Evolutionary conservation across 1,140 invertebrate species (phyloP).

Genomic region (Cydia amplana): DNA sequence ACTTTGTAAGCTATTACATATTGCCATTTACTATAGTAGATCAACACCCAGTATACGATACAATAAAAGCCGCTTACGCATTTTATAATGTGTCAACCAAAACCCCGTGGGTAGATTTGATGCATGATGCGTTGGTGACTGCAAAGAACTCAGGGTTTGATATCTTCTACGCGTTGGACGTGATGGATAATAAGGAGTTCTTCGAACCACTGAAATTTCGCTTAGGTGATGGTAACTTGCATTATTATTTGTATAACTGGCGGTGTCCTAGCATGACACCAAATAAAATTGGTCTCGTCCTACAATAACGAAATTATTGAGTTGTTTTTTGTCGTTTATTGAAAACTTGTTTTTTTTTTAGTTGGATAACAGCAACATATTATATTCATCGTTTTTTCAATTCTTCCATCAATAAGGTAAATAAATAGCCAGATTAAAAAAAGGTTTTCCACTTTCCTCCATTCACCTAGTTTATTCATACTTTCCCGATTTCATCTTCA

Average conservation of each 20-base stretch:
- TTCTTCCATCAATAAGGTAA: too few species aligned
- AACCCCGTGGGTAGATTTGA: constrained; percentile 93
- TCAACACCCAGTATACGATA: constrained; percentile 97
- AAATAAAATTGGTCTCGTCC: constrained; percentile 87
- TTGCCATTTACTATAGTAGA: constrained; percentile 97
- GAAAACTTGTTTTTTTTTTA: too few species aligned
- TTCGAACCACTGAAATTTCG: constrained; percentile 98
- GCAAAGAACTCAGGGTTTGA: constrained; percentile 99
- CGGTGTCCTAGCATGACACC: constrained; percentile 95
- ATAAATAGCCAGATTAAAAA: too few species aligned
- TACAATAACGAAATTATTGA: constrained; percentile 79
- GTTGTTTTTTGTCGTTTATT: neutral
- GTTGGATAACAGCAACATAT: too few species aligned
- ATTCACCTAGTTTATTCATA: too few species aligned
- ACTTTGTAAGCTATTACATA: constrained; percentile 99
- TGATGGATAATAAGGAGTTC: constrained; percentile 99
- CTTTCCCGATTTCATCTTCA: too few species aligned
- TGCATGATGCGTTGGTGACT: constrained; percentile 97
- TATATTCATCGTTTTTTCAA: too few species aligned
- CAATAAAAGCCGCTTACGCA: constrained; percentile 97
- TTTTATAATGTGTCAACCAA: constrained; percentile 98
- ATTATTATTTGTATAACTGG: constrained; percentile 99
- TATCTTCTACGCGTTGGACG: constrained; percentile 99
- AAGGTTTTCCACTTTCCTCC: too few species aligned
- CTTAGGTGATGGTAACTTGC: constrained; percentile 98